These are phyloP conservation scores for Formicarius rufipectus DNA, from an alignment of 2,113 vertebrate species.

Conservation along the genomic window DNA sequence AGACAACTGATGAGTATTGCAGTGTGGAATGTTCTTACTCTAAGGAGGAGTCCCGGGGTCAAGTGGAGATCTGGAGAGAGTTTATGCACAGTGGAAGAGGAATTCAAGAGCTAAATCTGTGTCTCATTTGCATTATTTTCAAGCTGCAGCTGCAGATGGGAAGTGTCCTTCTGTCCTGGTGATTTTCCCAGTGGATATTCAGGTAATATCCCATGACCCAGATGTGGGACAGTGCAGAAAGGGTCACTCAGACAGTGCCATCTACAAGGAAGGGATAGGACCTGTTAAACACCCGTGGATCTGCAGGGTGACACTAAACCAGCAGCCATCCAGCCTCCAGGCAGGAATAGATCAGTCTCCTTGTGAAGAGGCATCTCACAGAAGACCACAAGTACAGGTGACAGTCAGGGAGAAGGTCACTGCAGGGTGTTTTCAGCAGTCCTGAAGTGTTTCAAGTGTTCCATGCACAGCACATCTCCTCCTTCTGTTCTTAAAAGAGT, in stretches of 20 bases:
- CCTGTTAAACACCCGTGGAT: too few species aligned
- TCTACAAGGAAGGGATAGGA: background rate
- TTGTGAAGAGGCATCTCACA: background rate
- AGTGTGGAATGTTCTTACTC: background rate
- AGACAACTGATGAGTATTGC: background rate
- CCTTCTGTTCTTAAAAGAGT: background rate
- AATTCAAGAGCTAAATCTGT: background rate
- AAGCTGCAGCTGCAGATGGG: background rate
- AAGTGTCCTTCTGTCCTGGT: background rate
- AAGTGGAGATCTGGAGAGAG: background rate
- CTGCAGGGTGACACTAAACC: background rate
- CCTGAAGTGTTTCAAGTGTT: background rate
- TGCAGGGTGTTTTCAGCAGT: background rate
- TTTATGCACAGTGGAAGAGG: background rate
- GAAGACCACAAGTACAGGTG: background rate
- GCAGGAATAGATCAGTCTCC: background rate
- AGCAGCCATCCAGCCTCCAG: background rate
- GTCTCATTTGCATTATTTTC: background rate
- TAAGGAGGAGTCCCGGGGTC: background rate
- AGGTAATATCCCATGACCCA: background rate
- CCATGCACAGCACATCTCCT: background rate
- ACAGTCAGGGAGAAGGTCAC: background rate
- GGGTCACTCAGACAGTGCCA: background rate
- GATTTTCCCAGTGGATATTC: background rate
- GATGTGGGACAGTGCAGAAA: background rate